Base-by-base conservation (phyloP, 2,888 invertebrate genomes). In the Scaptomyza parva region DNA sequence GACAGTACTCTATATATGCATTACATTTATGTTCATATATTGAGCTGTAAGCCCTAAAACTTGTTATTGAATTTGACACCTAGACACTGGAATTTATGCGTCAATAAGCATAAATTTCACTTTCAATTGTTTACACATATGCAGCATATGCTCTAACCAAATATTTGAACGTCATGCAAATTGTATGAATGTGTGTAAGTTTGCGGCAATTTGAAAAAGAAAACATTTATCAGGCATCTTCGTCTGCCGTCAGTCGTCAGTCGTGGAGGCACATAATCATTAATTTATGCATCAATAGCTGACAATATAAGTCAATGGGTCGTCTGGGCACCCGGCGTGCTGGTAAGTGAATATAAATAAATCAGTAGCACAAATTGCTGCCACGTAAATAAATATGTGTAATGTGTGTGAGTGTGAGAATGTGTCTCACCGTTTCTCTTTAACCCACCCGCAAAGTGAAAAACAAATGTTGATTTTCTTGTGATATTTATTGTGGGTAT, bases 271-370 rank as follows among this genome's bases (percentile, higher is more conserved):
- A n/a, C 48, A 85, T 78, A 85, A 80, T 83, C 86, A 83, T 84
- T 84, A 78, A 84, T 84, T 84, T 86, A 84, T 84, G 83, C 83
- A 83, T 80, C 83, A 84, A 85, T 82, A 85, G 72, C 86, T 83
- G 83, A 86, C 83, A 83, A 85, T 73, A 79, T 82, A 82, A 78
- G 86, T 85, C 83, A 83, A 79, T 79, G 71, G 86, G 86, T 78
- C 83, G 79, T 79, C 85, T 82, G 70, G 85, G 70, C 67, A 63
- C 60, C 79, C 68, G 74, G 50, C 70, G 82, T 54, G 74, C 64
- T 61, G 68, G 71, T 75, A 75, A 82, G 75, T 79, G 79, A 85
- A 82, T 28, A 80, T n/a, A 82, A 80, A 82, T 82, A 85, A 82
- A 82, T 82, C 85, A 85, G 67, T 61, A 65, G 63, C 55, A 70